Percentiles rank a stretch among this genome's conserved stretches.
phyloP scores from a whole-genome alignment of 2,888 invertebrate genomes.

The Caenorhabditis sp. region DNA sequence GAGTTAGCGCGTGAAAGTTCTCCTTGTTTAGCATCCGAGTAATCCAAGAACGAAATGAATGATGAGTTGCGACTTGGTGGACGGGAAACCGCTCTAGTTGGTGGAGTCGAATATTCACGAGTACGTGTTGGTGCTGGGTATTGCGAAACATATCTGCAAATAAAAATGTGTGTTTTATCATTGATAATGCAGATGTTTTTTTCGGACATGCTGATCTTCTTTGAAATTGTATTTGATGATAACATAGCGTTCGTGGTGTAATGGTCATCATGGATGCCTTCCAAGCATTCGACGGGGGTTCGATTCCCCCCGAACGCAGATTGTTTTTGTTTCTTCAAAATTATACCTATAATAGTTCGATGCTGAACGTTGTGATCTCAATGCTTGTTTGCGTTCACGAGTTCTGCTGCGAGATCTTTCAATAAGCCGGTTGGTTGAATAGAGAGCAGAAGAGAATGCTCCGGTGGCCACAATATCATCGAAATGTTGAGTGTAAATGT shows the following conservation, averaged over 20 bases:
- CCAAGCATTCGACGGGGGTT: conserved; percentile 57
- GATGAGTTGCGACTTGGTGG: conserved; percentile 64
- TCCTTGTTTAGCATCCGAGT: conserved; percentile 65
- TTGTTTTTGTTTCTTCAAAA: background rate
- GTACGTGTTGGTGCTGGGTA: conserved; percentile 65
- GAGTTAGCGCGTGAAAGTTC: conserved; percentile 66
- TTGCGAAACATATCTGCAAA: conserved; percentile 49
- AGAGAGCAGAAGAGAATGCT: conserved; percentile 67
- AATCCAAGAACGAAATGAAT: conserved; percentile 69
- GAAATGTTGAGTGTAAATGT: conserved; percentile 66
- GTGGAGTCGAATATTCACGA: conserved; percentile 69
- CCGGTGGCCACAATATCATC: conserved; percentile 69
- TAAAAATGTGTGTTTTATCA: background rate
- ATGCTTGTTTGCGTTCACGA: conserved; percentile 68
- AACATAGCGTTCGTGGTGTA: conserved; percentile 56
- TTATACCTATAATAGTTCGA: conserved; percentile 63
- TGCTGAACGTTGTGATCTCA: conserved; percentile 66
- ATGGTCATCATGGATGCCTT: conserved; percentile 63
- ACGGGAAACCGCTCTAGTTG: conserved; percentile 58
- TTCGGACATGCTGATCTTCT: too few species aligned
- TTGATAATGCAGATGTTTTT: background rate
- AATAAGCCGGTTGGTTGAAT: conserved; percentile 66
- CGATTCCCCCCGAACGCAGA: conserved; percentile 53
- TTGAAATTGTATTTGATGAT: too few species aligned
- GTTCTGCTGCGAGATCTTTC: conserved; percentile 69